Percentiles rank a stretch among this genome's conserved stretches.
Conservation (phyloP, 2,113 vertebrate species). For the Lathamus discolor region DNA sequence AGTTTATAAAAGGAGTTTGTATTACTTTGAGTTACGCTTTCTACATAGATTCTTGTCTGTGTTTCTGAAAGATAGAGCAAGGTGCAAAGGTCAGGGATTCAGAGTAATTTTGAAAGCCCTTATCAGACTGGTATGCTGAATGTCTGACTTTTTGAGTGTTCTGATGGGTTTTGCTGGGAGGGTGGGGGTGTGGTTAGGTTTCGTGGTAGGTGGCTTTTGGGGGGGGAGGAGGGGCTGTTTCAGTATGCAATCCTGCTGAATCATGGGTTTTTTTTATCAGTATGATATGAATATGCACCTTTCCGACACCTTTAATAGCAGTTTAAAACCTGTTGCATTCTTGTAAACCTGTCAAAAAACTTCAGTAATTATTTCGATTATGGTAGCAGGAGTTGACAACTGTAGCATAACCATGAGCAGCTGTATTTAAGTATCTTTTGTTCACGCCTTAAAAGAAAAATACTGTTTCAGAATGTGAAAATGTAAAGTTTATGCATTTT, state of each 20-base stretch:
- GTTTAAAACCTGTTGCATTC: background rate
- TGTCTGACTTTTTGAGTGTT: background rate
- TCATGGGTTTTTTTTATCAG: background rate
- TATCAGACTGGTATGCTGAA: background rate
- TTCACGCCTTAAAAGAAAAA: background rate
- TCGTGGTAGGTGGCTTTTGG: fast-evolving
- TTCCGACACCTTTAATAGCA: background rate
- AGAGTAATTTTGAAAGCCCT: background rate
- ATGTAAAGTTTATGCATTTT: background rate
- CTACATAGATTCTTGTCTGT: background rate
- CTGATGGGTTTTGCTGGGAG: background rate
- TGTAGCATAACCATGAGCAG: background rate
- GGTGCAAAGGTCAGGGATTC: background rate
- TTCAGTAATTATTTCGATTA: background rate
- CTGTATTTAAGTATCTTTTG: background rate
- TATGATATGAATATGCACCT: background rate
- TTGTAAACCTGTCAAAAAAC: background rate
- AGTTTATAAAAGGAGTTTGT: background rate
- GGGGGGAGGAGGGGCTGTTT: background rate
- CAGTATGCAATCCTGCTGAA: background rate
- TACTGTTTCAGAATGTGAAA: background rate
- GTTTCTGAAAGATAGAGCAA: background rate
- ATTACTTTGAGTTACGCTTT: background rate
- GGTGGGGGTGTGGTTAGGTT: background rate
- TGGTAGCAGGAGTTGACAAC: background rate